A percentile compares a stretch with the other conserved stretches of the same genome.
Evolutionary conservation across 2,797 vertebrate genomes (phyloP).

Genomic region (Lepus townsendii): DNA sequence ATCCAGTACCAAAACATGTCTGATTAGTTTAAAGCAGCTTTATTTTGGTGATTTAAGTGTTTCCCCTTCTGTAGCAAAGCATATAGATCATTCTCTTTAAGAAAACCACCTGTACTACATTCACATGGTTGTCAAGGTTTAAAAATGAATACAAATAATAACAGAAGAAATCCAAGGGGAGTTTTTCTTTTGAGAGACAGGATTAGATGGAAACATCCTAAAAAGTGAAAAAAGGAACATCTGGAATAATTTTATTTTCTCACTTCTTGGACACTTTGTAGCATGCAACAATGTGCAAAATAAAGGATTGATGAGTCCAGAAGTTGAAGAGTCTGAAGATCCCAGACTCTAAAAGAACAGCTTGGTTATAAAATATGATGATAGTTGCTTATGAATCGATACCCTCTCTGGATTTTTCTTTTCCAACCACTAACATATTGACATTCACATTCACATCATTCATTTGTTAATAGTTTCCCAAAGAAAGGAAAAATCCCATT

Average conservation of each 20-base stretch:
- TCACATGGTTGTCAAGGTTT: conserved; percentile 66
- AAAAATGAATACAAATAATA: conserved; percentile 66
- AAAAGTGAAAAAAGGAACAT: conserved; percentile 55
- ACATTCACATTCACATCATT: neutral
- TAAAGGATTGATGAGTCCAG: conserved; percentile 2
- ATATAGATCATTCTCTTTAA: conserved; percentile 10
- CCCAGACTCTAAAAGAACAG: conserved; percentile 20
- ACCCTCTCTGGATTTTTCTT: neutral
- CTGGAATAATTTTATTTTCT: conserved; percentile 74
- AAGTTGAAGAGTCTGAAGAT: neutral
- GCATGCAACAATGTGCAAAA: neutral
- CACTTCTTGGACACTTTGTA: conserved; percentile 38
- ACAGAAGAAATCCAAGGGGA: conserved; percentile 50
- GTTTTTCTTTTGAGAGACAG: conserved; percentile 51
- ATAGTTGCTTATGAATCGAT: neutral
- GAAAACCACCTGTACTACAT: conserved; percentile 25
- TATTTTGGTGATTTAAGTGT: conserved; percentile 27
- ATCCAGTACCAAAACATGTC: conserved; percentile 36
- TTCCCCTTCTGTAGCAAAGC: neutral
- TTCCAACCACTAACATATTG: neutral
- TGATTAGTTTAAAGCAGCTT: conserved; percentile 53
- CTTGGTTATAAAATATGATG: neutral
- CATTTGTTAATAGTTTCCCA: conserved; percentile 10
- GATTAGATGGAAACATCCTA: conserved; percentile 52
- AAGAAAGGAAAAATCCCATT: conserved; percentile 20